Evolutionary conservation across 2,797 vertebrate species (phyloP).

Genomic region (Yasuhikotakia modesta): DNA sequence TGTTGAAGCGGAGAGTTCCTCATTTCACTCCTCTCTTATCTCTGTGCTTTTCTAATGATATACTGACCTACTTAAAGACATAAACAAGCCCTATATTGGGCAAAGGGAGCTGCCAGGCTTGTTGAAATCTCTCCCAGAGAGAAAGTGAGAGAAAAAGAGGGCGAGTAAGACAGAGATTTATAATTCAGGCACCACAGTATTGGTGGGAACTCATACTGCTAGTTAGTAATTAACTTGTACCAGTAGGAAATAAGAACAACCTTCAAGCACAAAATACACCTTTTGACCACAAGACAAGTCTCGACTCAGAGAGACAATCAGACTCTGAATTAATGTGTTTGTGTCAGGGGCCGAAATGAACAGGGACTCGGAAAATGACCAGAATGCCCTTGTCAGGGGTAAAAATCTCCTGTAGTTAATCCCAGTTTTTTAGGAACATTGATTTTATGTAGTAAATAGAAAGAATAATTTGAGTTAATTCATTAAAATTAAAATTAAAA

Average conservation of each 20-base stretch:
- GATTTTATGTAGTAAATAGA: too few species aligned
- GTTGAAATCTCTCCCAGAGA: slow-evolving; percentile 27
- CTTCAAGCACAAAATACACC: slow-evolving; percentile 54
- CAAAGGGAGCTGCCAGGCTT: slow-evolving; percentile 1
- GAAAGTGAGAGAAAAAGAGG: slow-evolving; percentile 15
- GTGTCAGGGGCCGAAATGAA: too few species aligned
- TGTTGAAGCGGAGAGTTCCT: background rate
- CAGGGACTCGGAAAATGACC: too few species aligned
- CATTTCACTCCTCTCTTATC: slow-evolving; percentile 25
- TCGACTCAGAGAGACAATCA: slow-evolving; percentile 40
- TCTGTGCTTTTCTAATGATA: slow-evolving; percentile 51
- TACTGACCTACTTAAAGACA: slow-evolving; percentile 54
- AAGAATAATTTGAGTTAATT: too few species aligned
- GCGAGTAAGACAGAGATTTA: background rate
- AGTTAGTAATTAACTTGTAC: slow-evolving; percentile 72
- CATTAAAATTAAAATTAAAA: too few species aligned
- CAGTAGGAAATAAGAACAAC: slow-evolving; percentile 12
- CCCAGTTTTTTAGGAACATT: too few species aligned
- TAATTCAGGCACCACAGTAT: slow-evolving; percentile 9
- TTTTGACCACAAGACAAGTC: slow-evolving; percentile 58
- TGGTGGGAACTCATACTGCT: slow-evolving; percentile 57
- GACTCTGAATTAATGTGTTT: slow-evolving; percentile 3
- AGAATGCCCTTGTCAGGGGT: too few species aligned
- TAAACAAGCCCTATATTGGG: slow-evolving; percentile 45
- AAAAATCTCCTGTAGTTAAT: too few species aligned